phyloP scores from a whole-genome alignment of 2,113 vertebrate genomes.

The Toxostoma redivivum region DNA sequence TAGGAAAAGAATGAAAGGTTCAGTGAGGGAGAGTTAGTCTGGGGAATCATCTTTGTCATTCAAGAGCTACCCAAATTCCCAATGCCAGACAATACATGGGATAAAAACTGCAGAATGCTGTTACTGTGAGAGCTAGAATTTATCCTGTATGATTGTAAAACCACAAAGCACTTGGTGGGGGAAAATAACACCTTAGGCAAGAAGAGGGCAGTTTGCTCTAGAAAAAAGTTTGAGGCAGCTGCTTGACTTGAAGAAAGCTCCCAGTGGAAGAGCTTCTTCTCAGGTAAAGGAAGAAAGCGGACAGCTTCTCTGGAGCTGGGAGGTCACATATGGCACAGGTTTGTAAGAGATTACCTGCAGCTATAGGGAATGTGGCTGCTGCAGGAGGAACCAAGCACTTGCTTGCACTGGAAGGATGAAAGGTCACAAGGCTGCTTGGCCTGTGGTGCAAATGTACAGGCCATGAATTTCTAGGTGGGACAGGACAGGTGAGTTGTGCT shows the following conservation, averaged over 20 bases:
- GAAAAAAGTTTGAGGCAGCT: neutral
- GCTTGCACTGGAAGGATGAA: neutral
- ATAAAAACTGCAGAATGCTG: neutral
- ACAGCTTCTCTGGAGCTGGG: neutral
- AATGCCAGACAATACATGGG: neutral
- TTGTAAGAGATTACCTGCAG: neutral
- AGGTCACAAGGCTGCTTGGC: fast-evolving
- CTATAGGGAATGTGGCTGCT: neutral
- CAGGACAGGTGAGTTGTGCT: neutral
- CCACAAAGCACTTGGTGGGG: neutral
- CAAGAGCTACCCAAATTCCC: neutral
- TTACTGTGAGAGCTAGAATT: neutral
- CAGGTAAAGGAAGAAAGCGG: neutral
- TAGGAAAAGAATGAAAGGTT: neutral
- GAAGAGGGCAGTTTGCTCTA: neutral
- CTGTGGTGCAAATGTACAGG: neutral
- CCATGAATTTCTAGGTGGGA: neutral
- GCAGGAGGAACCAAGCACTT: neutral
- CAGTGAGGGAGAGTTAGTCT: neutral
- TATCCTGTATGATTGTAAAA: neutral
- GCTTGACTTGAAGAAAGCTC: neutral
- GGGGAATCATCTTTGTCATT: neutral
- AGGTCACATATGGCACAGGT: neutral
- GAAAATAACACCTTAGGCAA: neutral
- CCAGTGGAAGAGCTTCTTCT: neutral